phyloP scores from a whole-genome alignment of 2,113 vertebrate genomes.

The Cranoglanis bouderius region DNA sequence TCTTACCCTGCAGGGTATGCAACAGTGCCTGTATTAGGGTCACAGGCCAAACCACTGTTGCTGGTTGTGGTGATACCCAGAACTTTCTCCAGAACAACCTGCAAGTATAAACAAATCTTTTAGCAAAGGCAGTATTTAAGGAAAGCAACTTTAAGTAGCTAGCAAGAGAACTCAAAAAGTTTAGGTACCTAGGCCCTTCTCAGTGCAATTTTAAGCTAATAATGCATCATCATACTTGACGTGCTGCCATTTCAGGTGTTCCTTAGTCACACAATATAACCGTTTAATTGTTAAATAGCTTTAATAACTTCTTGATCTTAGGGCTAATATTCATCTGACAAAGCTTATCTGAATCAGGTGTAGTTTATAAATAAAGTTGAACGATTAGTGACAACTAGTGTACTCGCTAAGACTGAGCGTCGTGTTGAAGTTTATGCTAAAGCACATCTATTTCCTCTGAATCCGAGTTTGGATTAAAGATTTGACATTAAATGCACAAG shows the following conservation, averaged over 20 bases:
- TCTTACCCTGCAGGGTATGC: constrained; percentile 86
- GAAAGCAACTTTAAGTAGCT: not conserved
- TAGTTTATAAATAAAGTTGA: not conserved
- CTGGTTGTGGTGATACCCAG: constrained; percentile 80
- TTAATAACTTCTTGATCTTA: not conserved
- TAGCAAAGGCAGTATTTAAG: not conserved
- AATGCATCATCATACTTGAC: not conserved
- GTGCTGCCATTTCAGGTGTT: not conserved
- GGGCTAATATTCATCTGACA: not conserved
- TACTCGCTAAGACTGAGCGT: not conserved
- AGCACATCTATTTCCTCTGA: not conserved
- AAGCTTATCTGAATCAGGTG: not conserved
- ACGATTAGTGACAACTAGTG: not conserved
- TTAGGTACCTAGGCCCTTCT: not conserved
- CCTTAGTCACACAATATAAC: not conserved
- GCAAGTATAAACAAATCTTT: constrained; percentile 20
- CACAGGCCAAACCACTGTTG: constrained; percentile 80
- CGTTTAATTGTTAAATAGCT: not conserved
- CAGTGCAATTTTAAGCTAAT: not conserved
- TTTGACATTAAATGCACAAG: not conserved
- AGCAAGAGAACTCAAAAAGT: not conserved
- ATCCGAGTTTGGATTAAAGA: not conserved
- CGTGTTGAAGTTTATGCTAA: not conserved
- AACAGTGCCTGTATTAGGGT: constrained; percentile 78
- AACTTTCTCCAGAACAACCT: constrained; percentile 85